Evolutionary conservation across 2,888 invertebrate genomes (phyloP).

Genomic region (Mimumesa dahlbomi): DNA sequence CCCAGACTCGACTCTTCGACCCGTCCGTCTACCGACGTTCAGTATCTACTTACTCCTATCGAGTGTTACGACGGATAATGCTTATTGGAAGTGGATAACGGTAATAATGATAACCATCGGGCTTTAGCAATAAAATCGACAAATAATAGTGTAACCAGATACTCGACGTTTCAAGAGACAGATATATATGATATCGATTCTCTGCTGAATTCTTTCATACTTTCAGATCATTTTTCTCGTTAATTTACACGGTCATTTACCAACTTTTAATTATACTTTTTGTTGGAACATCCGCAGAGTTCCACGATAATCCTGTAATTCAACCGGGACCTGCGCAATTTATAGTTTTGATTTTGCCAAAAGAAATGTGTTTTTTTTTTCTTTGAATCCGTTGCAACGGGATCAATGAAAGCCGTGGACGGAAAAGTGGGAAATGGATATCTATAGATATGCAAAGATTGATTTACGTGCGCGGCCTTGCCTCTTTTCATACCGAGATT

Average conservation of each 20-base stretch:
- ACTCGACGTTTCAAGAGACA: no score
- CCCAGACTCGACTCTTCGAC: slow-evolving; percentile 10
- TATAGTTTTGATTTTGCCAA: no score
- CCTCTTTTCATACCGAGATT: slow-evolving; percentile 26
- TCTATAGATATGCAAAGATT: slow-evolving; percentile 10
- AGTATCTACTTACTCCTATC: background rate
- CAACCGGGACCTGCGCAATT: no score
- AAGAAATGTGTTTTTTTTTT: no score
- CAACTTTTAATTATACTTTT: no score
- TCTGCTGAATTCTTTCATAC: no score
- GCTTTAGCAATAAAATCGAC: background rate
- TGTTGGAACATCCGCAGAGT: no score
- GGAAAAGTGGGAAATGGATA: slow-evolving; percentile 1
- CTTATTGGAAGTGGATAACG: slow-evolving; percentile 44
- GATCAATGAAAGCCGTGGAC: background rate
- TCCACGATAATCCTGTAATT: no score
- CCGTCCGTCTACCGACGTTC: background rate
- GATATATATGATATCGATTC: no score
- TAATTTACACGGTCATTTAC: no score
- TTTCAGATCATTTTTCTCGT: no score
- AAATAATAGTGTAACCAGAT: slow-evolving; percentile 3
- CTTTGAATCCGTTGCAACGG: slow-evolving; percentile 9
- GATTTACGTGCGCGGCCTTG: slow-evolving; percentile 17
- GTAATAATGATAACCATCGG: slow-evolving; percentile 24
- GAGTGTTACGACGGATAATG: slow-evolving; percentile 3